These are phyloP conservation scores for Speoplatyrhinus poulsoni DNA, from an alignment of 2,113 vertebrate species.

Conservation along the genomic window DNA sequence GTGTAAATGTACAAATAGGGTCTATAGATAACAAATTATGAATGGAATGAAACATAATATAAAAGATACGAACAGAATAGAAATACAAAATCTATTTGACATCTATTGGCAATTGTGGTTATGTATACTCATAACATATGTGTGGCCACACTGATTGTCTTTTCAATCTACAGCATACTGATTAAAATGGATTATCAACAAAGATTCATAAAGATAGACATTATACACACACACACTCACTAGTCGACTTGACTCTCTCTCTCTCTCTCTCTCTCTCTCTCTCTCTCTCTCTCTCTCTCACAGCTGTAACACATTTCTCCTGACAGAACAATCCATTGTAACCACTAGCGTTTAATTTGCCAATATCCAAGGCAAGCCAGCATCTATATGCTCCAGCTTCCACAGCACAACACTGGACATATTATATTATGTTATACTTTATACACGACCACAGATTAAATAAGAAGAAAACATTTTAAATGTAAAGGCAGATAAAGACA, in stretches of 20 bases:
- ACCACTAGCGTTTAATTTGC: constrained; percentile 34
- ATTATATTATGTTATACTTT: background rate
- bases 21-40: too few relatives aligned
- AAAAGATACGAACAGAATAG: too few relatives aligned
- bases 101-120: too few relatives aligned
- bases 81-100: too few relatives aligned
- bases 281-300: background rate
- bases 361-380: constrained; percentile 14
- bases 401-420: constrained; percentile 11
- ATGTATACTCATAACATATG: too few relatives aligned
- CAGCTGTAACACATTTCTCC: constrained; percentile 1
- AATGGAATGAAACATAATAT: too few relatives aligned
- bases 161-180: too few relatives aligned
- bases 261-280: constrained; percentile 5
- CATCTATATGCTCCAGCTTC: constrained; percentile 20
- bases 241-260: background rate
- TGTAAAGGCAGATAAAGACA: background rate
- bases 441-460: constrained; percentile 8
- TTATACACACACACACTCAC: background rate
- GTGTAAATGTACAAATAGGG: too few relatives aligned
- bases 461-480: background rate
- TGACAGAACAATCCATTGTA: constrained; percentile 38
- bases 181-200: too few relatives aligned
- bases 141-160: too few relatives aligned
- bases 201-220: too few relatives aligned